phyloP scores from a whole-genome alignment of 1,140 invertebrate species.

The Heliconius nattereri region DNA sequence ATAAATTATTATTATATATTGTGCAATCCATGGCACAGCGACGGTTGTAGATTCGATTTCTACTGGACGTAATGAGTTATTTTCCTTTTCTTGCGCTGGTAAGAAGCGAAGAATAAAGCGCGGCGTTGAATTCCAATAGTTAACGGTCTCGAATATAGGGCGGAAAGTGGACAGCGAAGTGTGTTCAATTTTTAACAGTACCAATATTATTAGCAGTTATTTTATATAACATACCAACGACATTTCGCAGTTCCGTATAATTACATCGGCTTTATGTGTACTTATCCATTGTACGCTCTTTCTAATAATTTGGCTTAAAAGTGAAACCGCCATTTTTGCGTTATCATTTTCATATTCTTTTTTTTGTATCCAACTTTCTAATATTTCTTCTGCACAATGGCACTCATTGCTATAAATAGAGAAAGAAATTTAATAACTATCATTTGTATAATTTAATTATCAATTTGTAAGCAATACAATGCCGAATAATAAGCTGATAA shows the following conservation, averaged over 20 bases:
- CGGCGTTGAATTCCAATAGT: too few species aligned
- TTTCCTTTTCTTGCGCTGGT: too few species aligned
- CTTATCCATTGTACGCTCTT: slow-evolving; percentile 59
- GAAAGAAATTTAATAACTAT: not conserved
- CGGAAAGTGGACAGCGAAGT: too few species aligned
- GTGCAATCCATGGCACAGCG: not conserved
- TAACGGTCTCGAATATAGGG: too few species aligned
- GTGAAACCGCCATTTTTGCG: slow-evolving; percentile 46
- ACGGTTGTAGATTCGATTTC: too few species aligned
- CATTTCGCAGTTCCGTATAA: slow-evolving; percentile 51
- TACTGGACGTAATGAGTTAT: too few species aligned
- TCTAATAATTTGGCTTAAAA: slow-evolving; percentile 50
- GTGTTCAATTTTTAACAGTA: too few species aligned
- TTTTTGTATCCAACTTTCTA: slow-evolving; percentile 58
- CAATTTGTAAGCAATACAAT: too few species aligned
- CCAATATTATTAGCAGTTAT: too few species aligned
- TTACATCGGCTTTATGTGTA: slow-evolving; percentile 51
- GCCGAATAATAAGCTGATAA: too few species aligned
- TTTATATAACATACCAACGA: slow-evolving; percentile 45
- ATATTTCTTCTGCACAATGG: slow-evolving; percentile 53
- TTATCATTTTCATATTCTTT: slow-evolving; percentile 61
- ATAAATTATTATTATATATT: not conserved
- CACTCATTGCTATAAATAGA: slow-evolving; percentile 57
- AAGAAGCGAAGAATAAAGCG: too few species aligned
- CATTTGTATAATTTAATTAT: too few species aligned